Conservation (phyloP, 2,888 invertebrate species). For the Drosophila mayaguana region DNA sequence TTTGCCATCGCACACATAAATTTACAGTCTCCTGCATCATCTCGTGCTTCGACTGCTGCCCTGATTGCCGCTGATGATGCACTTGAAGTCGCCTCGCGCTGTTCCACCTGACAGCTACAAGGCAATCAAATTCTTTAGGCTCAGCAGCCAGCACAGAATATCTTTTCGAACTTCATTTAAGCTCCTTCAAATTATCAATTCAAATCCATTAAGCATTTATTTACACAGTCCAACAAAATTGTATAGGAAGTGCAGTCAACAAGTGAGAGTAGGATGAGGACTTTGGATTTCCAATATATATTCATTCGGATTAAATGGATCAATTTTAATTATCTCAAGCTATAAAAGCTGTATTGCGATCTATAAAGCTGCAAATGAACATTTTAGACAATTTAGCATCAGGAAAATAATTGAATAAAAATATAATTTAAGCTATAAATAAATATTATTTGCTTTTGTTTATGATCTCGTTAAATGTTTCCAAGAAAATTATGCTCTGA, state of each 20-base stretch:
- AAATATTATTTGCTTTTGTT: too few species aligned
- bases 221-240: not conserved
- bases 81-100: constrained; percentile 24
- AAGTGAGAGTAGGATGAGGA: not conserved
- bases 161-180: not conserved
- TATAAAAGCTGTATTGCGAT: too few species aligned
- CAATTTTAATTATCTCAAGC: too few species aligned
- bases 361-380: too few species aligned
- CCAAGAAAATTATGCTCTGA: too few species aligned
- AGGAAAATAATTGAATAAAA: too few species aligned
- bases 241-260: not conserved
- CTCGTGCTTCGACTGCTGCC: constrained; percentile 19
- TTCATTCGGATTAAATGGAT: too few species aligned
- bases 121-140: constrained; percentile 37
- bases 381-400: too few species aligned
- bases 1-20: constrained; percentile 43
- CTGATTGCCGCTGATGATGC: constrained; percentile 43
- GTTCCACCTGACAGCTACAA: constrained; percentile 48
- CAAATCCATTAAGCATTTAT: not conserved
- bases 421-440: too few species aligned
- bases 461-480: too few species aligned
- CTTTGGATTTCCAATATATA: not conserved
- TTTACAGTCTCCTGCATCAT: constrained; percentile 24
- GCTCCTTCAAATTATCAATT: not conserved
- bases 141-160: not conserved